These are phyloP conservation scores for Maniola jurtina DNA, from an alignment of 1,140 invertebrate species.

Conservation along the genomic window DNA sequence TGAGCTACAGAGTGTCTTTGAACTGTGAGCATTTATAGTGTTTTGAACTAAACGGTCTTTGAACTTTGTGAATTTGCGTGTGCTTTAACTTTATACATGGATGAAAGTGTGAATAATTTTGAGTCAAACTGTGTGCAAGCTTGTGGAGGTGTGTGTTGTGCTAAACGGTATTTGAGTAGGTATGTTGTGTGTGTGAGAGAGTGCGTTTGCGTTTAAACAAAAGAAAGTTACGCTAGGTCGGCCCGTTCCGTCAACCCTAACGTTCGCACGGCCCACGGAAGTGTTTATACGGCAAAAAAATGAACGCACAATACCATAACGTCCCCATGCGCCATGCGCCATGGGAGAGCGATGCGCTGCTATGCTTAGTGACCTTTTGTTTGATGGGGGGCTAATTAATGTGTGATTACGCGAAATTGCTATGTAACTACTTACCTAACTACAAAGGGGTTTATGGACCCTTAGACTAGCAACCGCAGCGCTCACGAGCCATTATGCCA, in stretches of 20 bases:
- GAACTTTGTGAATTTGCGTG: too few species aligned
- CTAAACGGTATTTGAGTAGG: neutral
- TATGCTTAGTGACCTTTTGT: slow-evolving; percentile 13
- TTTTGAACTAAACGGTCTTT: too few species aligned
- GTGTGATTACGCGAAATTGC: slow-evolving; percentile 8
- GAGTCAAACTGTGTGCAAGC: neutral
- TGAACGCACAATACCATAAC: slow-evolving; percentile 31
- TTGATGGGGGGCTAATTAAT: slow-evolving; percentile 4
- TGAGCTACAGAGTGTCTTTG: too few species aligned
- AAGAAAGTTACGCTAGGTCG: slow-evolving; percentile 62
- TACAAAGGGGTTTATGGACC: neutral
- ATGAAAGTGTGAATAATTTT: neutral
- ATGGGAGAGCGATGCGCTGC: slow-evolving; percentile 26
- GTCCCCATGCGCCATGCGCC: slow-evolving; percentile 24
- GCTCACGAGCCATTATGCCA: too few species aligned
- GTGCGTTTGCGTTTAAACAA: slow-evolving; percentile 50
- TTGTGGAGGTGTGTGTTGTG: neutral
- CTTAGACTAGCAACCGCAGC: too few species aligned
- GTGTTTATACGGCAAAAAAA: slow-evolving; percentile 36
- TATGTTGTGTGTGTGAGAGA: neutral
- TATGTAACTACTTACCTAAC: neutral
- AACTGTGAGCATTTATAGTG: too few species aligned
- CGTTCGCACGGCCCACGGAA: slow-evolving; percentile 64
- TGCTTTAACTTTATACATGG: too few species aligned
- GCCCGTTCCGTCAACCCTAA: slow-evolving; percentile 52